Base-by-base conservation (phyloP, 2,888 invertebrate genomes). In the Rhagophthalmus giganteus region DNA sequence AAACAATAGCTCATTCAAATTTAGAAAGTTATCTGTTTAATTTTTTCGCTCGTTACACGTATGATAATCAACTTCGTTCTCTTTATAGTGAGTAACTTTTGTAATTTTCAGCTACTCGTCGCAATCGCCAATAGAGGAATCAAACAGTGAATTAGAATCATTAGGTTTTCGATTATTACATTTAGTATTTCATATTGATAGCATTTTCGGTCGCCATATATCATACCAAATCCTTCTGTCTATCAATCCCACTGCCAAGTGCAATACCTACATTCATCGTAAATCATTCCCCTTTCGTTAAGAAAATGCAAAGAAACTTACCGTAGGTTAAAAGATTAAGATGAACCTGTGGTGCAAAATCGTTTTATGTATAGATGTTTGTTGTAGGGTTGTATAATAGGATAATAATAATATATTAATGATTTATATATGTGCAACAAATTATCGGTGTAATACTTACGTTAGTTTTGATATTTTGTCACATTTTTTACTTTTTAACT, bases 91-190 rank as follows among this genome's bases (percentile, higher is more conserved):
- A 16, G 12, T 12, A 38, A 34, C 40, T 45, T 37, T 46, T 35
- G 60, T 63, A 55, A 61, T 41, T 74, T 73, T 57, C 69, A 74
- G 74, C 71, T 54, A 67, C 70, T 41, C 71, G 73, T 57, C 73
- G 73, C 65, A 73, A 73, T 61, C 71, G 73, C 62, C 74, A 74
- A 69, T 74, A 73, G 68, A 63, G 39, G 46, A 47, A 42, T 47
- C 56, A 54, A 59, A 56, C 44, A 44, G 35, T 54, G 53, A 53
- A 55, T 57, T 65, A 67, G 65, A 62, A 62, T 65, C 63, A 62
- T 64, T 64, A 64, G 61, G 65, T 65, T 65, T 65, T 65, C 61
- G 54, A 64, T 65, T 65, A 65, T 61, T 63, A 57, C 48, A 41
- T 55, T 58, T 56, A 56, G 54, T 44, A 58, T 51, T 47, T 50